Evolutionary conservation across 37 sponge, comb jelly and placozoan species (phyloP).

Genomic region (Aphrocallistes beatrix): DNA sequence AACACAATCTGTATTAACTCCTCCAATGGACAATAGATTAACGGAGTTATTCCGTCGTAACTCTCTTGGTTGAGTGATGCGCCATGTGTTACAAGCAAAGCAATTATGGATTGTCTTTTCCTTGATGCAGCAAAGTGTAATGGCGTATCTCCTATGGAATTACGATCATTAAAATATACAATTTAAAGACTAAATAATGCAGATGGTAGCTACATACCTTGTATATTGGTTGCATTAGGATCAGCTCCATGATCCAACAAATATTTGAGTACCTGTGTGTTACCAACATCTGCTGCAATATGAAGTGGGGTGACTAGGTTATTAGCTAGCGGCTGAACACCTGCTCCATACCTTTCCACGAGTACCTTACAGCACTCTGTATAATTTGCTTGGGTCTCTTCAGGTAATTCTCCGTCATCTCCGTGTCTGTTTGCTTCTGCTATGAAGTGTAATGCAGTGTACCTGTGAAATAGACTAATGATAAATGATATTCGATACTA

Average conservation of each 20-base stretch:
- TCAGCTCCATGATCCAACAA: neutral
- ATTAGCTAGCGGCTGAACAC: neutral
- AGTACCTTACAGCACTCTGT: neutral
- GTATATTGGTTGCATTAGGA: neutral
- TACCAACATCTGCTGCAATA: neutral
- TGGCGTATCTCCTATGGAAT: neutral
- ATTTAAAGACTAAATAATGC: neutral
- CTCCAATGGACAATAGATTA: neutral
- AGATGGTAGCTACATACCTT: no score
- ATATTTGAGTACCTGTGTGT: neutral
- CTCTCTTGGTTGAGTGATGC: neutral
- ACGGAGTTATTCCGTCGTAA: neutral
- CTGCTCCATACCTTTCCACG: neutral
- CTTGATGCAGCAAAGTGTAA: slow-evolving; percentile 4
- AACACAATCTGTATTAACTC: neutral
- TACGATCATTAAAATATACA: neutral
- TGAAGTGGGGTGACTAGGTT: neutral
- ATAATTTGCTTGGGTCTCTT: neutral
- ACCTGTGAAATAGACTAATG: neutral
- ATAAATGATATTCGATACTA: neutral
- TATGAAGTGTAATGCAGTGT: neutral
- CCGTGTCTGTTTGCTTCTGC: slow-evolving; percentile 8
- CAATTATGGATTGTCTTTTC: neutral
- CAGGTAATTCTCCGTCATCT: neutral
- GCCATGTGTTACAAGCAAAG: neutral